Base-by-base conservation (phyloP, 2,113 vertebrate genomes). In the Labrus mixtus region DNA sequence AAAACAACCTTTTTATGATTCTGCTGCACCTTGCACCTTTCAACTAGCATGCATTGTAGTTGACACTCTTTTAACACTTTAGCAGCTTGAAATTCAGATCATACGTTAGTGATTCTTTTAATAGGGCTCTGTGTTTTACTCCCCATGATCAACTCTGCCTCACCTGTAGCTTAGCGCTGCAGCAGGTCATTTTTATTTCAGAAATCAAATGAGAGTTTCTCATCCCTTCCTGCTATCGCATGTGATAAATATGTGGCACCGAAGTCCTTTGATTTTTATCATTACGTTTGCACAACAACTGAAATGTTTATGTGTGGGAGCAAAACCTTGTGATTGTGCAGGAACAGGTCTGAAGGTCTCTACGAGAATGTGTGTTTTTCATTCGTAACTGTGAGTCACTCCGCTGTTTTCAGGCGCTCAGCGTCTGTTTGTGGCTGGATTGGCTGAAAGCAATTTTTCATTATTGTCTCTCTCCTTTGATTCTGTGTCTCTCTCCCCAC, bases 331-430 rank as follows among this genome's bases (percentile, higher is more conserved):
- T 50, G 43, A 29, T 62, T 58, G 22, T 15, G 37, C 33, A 70
- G 57, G 41, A 6, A 37, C 29, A 56, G 4, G 13, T 45, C 39
- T 79, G 51, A 53, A 72, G 62, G 71, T 70, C 65, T 67, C 16
- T 12, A 25, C 10, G 19, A 45, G 15, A 76, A 73, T 36, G 55
- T 56, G 48, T 51, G 46, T 43, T 48, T 39, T 58, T 58, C 8
- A 19, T 33, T 0, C 29, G 29, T 73, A 65, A 66, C 51, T 72
- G 41, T 85, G 83, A 85, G 20, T 89, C 87, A 84, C 80, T 70
- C 43, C 3, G 22, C 39, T 56, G 76, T 78, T 76, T 75, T 62
- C 53, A 20, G 67, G 69, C 78, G 67, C 29, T n/a, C 37, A 20
- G 46, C 25, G n/a, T 55, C 23, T 57, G 56, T 70, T 33, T 71